These are phyloP conservation scores for Artibeus lituratus DNA, from an alignment of 2,797 vertebrate species.

Conservation along the genomic window DNA sequence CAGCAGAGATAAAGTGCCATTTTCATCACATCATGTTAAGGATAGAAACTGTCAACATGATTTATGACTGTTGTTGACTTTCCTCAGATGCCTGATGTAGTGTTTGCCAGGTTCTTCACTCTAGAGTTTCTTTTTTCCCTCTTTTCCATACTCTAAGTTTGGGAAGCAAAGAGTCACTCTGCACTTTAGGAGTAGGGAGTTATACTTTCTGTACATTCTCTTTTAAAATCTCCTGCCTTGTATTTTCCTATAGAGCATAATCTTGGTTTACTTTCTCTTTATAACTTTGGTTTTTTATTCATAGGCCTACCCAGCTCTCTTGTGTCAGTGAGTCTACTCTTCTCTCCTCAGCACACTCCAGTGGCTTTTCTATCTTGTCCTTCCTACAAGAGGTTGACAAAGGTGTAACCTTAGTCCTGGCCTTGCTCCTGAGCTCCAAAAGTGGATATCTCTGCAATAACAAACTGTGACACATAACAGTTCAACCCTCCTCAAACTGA, in stretches of 20 bases:
- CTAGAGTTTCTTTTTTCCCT: not conserved
- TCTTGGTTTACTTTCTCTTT: not conserved
- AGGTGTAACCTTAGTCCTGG: not conserved
- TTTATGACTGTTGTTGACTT: not conserved
- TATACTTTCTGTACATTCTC: not conserved
- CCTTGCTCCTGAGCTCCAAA: not conserved
- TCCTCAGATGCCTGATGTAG: not conserved
- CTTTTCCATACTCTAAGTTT: not conserved
- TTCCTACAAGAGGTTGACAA: not conserved
- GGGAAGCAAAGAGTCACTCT: not conserved
- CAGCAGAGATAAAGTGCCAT: not conserved
- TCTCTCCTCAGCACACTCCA: not conserved
- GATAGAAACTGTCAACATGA: not conserved
- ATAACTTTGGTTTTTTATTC: not conserved
- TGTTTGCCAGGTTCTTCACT: not conserved
- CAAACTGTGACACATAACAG: not conserved
- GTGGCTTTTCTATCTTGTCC: not conserved
- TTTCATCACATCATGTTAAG: not conserved
- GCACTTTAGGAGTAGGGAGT: not conserved
- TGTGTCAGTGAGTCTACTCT: not conserved
- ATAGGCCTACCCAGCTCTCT: not conserved
- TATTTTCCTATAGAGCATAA: not conserved
- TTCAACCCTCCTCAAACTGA: not conserved
- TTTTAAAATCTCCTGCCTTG: not conserved
- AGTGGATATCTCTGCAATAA: not conserved